These are phyloP conservation scores for Morinoia aosen DNA, from an alignment of 2,888 invertebrate species.

Conservation along the genomic window DNA sequence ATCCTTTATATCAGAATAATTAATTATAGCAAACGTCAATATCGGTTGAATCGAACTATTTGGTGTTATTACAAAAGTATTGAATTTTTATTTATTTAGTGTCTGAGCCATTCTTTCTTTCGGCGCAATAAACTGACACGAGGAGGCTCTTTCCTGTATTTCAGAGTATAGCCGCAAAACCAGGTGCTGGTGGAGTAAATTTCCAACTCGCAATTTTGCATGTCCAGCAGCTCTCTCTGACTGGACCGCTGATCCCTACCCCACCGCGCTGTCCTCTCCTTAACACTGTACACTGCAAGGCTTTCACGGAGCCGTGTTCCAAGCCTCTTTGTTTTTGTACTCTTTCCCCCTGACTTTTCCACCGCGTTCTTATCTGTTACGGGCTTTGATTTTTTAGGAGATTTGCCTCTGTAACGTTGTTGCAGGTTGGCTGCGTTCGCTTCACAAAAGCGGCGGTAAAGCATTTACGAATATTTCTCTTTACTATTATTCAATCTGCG, in stretches of 20 bases:
- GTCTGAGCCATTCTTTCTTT: not conserved
- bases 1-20: not conserved
- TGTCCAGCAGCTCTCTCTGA: not conserved
- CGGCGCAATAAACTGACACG: not conserved
- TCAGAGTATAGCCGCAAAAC: not conserved
- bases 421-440: not conserved
- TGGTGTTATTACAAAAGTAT: not conserved
- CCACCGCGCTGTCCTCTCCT: slow-evolving; percentile 16
- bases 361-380: slow-evolving; percentile 36
- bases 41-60: not conserved
- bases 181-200: not conserved
- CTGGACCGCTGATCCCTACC: not conserved
- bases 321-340: slow-evolving; percentile 29
- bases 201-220: not conserved
- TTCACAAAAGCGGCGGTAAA: not conserved
- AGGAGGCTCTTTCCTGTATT: not conserved
- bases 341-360: slow-evolving; percentile 6
- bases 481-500: not conserved
- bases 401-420: slow-evolving; percentile 9
- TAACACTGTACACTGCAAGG: slow-evolving; percentile 47
- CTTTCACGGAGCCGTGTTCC: slow-evolving; percentile 21
- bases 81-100: not conserved
- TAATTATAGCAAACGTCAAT: not conserved
- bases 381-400: slow-evolving; percentile 26
- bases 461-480: not conserved